Evolutionary conservation across 2,113 vertebrate genomes (phyloP).

Genomic region (Athene noctua): DNA sequence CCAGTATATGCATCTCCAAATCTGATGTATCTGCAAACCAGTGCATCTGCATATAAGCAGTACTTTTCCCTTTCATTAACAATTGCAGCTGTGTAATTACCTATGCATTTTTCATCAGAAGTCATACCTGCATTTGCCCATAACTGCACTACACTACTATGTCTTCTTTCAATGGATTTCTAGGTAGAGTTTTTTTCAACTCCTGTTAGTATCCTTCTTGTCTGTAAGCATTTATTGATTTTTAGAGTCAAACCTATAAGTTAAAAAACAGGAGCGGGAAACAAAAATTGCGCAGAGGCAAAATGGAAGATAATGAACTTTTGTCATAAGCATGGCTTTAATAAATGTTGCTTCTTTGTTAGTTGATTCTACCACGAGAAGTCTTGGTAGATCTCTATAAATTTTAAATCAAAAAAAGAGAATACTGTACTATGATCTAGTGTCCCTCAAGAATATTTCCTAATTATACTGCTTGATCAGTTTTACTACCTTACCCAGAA

Average conservation of each 20-base stretch:
- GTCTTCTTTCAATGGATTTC: background rate
- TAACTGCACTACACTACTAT: background rate
- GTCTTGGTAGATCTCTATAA: conserved; percentile 71
- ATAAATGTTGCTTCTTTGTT: conserved; percentile 74
- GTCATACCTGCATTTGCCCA: background rate
- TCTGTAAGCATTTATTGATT: conserved; percentile 17
- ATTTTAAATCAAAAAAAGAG: conserved; percentile 31
- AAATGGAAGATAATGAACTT: background rate
- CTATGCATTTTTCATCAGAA: background rate
- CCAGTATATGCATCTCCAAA: background rate
- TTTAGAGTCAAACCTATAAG: conserved; percentile 10
- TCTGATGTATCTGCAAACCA: background rate
- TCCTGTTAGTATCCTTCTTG: background rate
- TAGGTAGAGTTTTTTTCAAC: background rate
- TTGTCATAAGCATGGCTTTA: conserved; percentile 71
- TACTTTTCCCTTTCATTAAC: background rate
- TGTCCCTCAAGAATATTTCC: conserved; percentile 37
- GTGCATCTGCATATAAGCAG: background rate
- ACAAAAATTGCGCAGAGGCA: background rate
- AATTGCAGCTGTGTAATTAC: background rate
- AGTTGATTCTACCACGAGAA: conserved; percentile 75
- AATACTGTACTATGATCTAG: conserved; percentile 58
- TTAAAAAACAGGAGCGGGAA: background rate
- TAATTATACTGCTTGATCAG: conserved; percentile 52
- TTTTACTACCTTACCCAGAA: conserved; percentile 25